Percentiles rank a stretch among this genome's conserved stretches.
Evolutionary conservation across 2,888 invertebrate species (phyloP).

Genomic region (Hirtodrosophila confusa): DNA sequence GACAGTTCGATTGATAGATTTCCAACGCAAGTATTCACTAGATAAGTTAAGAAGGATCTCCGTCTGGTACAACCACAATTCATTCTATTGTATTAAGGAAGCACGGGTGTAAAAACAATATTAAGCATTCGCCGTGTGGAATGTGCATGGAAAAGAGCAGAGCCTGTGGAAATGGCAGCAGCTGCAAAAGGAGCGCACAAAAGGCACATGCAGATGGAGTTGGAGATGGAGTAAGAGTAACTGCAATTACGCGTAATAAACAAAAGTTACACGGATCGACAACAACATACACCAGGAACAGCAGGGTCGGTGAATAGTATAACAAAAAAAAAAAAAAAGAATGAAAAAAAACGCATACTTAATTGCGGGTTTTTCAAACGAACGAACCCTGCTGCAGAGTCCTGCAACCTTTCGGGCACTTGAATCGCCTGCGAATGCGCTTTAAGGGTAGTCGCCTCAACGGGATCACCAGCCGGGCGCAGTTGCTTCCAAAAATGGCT

Average conservation of each 20-base stretch:
- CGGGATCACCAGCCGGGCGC: slow-evolving; percentile 57
- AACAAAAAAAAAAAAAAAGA: slow-evolving; percentile 19
- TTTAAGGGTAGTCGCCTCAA: slow-evolving; percentile 53
- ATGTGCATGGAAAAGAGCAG: slow-evolving; percentile 47
- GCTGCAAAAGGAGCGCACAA: slow-evolving; percentile 69
- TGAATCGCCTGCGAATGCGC: slow-evolving; percentile 56
- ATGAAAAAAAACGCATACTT: slow-evolving; percentile 68
- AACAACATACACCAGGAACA: slow-evolving; percentile 21
- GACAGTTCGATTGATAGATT: too few species aligned
- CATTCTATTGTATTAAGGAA: neutral
- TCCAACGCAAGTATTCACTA: too few species aligned
- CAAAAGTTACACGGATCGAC: slow-evolving; percentile 75
- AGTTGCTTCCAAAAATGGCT: slow-evolving; percentile 64
- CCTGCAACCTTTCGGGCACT: slow-evolving; percentile 72
- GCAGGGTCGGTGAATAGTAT: slow-evolving; percentile 30
- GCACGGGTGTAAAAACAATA: slow-evolving; percentile 22
- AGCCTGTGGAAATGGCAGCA: slow-evolving; percentile 56
- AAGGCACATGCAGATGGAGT: slow-evolving; percentile 50
- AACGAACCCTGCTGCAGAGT: slow-evolving; percentile 54
- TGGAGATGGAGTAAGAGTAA: slow-evolving; percentile 60
- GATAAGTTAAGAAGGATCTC: too few species aligned
- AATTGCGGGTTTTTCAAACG: slow-evolving; percentile 81
- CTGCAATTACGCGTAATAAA: slow-evolving; percentile 81
- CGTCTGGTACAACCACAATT: neutral
- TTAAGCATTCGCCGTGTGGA: slow-evolving; percentile 66